These are phyloP conservation scores for Dolichoris vasculosae DNA, from an alignment of 1,140 invertebrate genomes.

Conservation along the genomic window DNA sequence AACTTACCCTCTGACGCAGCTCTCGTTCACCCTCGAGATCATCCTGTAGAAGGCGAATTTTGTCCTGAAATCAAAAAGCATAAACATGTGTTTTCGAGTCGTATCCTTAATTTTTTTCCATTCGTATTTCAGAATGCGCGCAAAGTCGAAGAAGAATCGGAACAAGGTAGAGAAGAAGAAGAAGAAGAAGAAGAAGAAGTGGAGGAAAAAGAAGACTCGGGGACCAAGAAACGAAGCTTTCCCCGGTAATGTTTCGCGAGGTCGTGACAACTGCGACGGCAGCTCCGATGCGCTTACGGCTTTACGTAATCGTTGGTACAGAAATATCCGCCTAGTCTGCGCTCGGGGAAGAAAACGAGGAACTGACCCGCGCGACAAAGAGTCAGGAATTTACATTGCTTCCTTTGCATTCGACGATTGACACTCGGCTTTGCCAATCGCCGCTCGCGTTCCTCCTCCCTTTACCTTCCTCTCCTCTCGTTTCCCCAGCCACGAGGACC, in stretches of 20 bases:
- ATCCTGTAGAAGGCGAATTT: slow-evolving; percentile 97
- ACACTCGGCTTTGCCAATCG: slow-evolving; percentile 25
- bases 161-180: not conserved
- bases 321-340: slow-evolving; percentile 34
- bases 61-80: slow-evolving; percentile 86
- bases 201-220: not conserved
- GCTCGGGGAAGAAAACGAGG: slow-evolving; percentile 29
- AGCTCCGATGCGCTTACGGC: slow-evolving; percentile 47
- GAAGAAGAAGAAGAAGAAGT: slow-evolving; percentile 38
- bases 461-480: not conserved
- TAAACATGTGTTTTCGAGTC: not conserved
- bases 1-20: slow-evolving; percentile 95
- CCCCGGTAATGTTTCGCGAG: slow-evolving; percentile 37
- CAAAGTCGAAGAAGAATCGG: not conserved
- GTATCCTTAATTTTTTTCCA: not conserved
- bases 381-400: slow-evolving; percentile 27
- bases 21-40: slow-evolving; percentile 98
- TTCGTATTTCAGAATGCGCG: not conserved
- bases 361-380: slow-evolving; percentile 38
- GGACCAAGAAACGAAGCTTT: not conserved
- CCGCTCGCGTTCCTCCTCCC: not conserved
- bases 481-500: not conserved
- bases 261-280: slow-evolving; percentile 16
- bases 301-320: slow-evolving; percentile 60
- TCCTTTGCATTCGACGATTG: slow-evolving; percentile 24